A percentile compares a stretch with the other conserved stretches of the same genome.
These are phyloP conservation scores for Buathra laborator DNA, from an alignment of 2,888 invertebrate genomes.

Conservation along the genomic window DNA sequence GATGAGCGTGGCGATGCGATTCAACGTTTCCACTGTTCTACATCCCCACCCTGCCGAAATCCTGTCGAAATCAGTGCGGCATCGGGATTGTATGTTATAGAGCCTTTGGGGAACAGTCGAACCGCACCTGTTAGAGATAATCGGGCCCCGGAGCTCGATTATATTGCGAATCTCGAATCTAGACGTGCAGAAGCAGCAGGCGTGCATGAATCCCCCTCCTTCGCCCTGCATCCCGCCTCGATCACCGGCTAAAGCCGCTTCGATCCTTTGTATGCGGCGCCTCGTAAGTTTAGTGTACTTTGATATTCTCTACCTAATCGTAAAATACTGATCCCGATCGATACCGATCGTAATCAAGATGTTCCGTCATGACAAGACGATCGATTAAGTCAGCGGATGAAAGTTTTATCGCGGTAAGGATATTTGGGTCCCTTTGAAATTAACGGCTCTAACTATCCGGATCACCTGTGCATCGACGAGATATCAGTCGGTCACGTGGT, in stretches of 20 bases:
- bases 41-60: slow-evolving; percentile 18
- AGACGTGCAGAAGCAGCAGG: slow-evolving; percentile 50
- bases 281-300: slow-evolving; percentile 19
- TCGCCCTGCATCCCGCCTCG: no score
- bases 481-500: not conserved
- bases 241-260: slow-evolving; percentile 18
- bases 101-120: slow-evolving; percentile 66
- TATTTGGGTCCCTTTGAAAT: no score
- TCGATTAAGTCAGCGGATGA: slow-evolving; percentile 13
- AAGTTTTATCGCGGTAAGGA: not conserved
- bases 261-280: slow-evolving; percentile 24
- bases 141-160: slow-evolving; percentile 67
- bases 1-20: slow-evolving; percentile 61
- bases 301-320: slow-evolving; percentile 7
- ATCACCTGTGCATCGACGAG: not conserved
- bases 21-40: slow-evolving; percentile 44
- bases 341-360: slow-evolving; percentile 29
- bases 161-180: slow-evolving; percentile 65
- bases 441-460: not conserved
- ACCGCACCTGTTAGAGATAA: slow-evolving; percentile 69
- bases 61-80: slow-evolving; percentile 65
- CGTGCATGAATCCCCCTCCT: slow-evolving; percentile 16
- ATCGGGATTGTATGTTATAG: slow-evolving; percentile 65
- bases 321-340: not conserved
- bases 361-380: slow-evolving; percentile 34